phyloP scores from a whole-genome alignment of 2,888 invertebrate species.

The Synergus japonicus region DNA sequence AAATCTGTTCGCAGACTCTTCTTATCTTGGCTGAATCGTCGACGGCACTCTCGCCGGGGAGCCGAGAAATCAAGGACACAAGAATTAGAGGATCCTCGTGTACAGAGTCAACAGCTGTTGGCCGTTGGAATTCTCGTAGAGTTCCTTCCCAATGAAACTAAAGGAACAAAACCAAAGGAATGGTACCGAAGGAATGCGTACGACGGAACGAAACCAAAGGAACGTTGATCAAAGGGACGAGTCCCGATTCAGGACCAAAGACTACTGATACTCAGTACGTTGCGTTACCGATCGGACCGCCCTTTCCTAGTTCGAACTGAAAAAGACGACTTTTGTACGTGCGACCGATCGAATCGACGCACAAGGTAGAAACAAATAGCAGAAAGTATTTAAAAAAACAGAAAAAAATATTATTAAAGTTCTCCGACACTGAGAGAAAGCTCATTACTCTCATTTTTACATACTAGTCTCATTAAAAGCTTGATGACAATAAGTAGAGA shows the following conservation, averaged over 20 bases:
- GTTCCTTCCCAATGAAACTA: slow-evolving; percentile 39
- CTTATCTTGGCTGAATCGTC: slow-evolving; percentile 39
- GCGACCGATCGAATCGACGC: slow-evolving; percentile 14
- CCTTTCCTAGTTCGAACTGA: slow-evolving; percentile 29
- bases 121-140: slow-evolving; percentile 37
- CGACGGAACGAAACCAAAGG: slow-evolving; percentile 43
- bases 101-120: slow-evolving; percentile 40
- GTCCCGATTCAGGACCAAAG: slow-evolving; percentile 26
- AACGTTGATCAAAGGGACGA: slow-evolving; percentile 44
- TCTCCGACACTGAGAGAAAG: neutral
- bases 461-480: neutral
- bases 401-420: slow-evolving; percentile 14
- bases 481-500: neutral
- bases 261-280: neutral
- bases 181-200: slow-evolving; percentile 45
- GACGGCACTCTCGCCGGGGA: slow-evolving; percentile 37
- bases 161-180: slow-evolving; percentile 56
- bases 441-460: neutral
- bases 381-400: slow-evolving; percentile 5
- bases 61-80: slow-evolving; percentile 36
- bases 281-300: slow-evolving; percentile 32
- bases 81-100: slow-evolving; percentile 39
- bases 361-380: slow-evolving; percentile 17
- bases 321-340: slow-evolving; percentile 35
- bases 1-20: slow-evolving; percentile 40